phyloP scores from a whole-genome alignment of 2,113 vertebrate species.

The Apteryx mantelli region DNA sequence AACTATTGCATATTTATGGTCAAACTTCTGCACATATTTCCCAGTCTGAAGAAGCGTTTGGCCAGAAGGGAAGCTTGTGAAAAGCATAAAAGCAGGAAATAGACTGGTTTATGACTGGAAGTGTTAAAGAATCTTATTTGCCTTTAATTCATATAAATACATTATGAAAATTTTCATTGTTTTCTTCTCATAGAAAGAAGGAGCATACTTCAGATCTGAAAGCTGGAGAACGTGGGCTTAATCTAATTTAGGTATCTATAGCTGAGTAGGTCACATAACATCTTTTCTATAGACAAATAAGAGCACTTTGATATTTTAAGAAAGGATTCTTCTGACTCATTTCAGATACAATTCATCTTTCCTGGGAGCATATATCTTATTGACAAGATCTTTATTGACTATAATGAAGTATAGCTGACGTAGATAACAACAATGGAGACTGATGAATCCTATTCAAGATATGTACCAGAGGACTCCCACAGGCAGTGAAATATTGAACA shows the following conservation, averaged over 20 bases:
- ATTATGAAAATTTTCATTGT: background rate
- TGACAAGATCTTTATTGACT: background rate
- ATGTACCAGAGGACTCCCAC: background rate
- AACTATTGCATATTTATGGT: background rate
- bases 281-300: background rate
- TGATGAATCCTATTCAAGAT: conserved; percentile 25
- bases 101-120: background rate
- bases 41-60: background rate
- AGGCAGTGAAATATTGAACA: background rate
- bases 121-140: background rate
- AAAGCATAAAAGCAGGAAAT: background rate
- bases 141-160: background rate
- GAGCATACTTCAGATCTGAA: background rate
- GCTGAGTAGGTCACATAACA: background rate
- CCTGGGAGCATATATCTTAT: background rate
- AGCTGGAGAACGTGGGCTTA: background rate
- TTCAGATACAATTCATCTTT: background rate
- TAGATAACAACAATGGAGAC: background rate
- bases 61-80: background rate
- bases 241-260: background rate
- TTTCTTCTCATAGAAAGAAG: background rate
- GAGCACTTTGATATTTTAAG: background rate
- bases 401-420: background rate
- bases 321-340: background rate
- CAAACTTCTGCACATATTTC: background rate